These are phyloP conservation scores for Urophycis tenuis DNA, from an alignment of 2,797 vertebrate species.

Conservation along the genomic window DNA sequence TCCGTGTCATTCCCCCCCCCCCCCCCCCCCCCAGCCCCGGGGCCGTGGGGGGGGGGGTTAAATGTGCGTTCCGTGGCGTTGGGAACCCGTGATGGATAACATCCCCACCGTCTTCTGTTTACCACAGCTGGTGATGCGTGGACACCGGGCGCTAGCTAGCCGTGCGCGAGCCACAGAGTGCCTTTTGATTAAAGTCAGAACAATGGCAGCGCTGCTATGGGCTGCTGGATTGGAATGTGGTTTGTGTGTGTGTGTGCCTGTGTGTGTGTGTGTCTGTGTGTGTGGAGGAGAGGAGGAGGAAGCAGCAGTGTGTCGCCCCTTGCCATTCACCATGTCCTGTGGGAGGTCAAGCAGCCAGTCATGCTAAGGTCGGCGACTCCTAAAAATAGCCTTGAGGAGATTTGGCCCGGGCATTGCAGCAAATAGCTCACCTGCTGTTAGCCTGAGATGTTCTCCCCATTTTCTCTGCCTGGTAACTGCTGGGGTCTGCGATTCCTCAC, in stretches of 20 bases:
- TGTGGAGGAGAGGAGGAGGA: constrained; percentile 32
- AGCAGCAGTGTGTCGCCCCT: constrained; percentile 23
- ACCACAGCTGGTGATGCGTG: constrained; percentile 4
- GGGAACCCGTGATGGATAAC: background rate
- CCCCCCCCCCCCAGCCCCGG: too few relatives aligned
- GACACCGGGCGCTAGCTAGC: background rate
- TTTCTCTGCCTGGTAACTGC: constrained; percentile 38
- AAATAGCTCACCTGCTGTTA: constrained; percentile 59
- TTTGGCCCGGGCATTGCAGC: constrained; percentile 42
- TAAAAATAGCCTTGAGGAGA: constrained; percentile 53
- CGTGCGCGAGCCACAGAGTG: constrained; percentile 1
- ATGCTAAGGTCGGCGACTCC: constrained; percentile 51
- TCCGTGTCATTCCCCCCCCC: too few relatives aligned
- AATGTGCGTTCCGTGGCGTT: constrained; percentile 4
- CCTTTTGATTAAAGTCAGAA: constrained; percentile 29
- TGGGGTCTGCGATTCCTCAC: constrained; percentile 47
- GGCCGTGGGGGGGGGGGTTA: too few relatives aligned
- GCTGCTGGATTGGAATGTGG: constrained; percentile 30
- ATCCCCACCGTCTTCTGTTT: background rate
- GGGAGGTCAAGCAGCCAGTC: constrained; percentile 47
- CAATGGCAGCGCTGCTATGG: constrained; percentile 27
- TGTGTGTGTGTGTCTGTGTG: background rate
- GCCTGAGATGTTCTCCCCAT: constrained; percentile 51
- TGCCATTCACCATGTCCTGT: constrained; percentile 37
- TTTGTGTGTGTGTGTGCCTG: constrained; percentile 10